Evolutionary conservation across 2,113 vertebrate genomes (phyloP).

Genomic region (Trichechus manatus): DNA sequence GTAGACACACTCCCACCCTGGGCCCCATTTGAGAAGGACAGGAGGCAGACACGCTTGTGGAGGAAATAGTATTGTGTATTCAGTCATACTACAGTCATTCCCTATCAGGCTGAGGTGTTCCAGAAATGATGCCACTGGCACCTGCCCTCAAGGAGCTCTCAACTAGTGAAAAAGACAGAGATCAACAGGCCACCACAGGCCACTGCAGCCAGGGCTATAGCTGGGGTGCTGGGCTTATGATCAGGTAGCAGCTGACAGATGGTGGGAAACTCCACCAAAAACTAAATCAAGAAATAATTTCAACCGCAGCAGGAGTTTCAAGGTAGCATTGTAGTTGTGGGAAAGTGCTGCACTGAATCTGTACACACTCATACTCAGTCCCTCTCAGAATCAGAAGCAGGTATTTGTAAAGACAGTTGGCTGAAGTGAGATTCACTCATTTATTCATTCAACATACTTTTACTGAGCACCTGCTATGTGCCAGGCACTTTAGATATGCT

Average conservation of each 20-base stretch:
- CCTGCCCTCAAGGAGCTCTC: background rate
- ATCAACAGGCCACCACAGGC: background rate
- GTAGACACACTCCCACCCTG: background rate
- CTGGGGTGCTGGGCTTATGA: background rate
- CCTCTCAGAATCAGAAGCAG: background rate
- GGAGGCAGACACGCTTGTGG: background rate
- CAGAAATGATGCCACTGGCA: background rate
- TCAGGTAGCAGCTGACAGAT: background rate
- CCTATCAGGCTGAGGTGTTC: background rate
- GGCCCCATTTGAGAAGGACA: background rate
- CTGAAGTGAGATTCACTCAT: background rate
- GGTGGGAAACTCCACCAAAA: background rate
- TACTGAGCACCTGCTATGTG: background rate
- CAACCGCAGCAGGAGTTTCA: background rate
- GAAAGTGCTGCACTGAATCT: background rate
- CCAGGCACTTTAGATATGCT: background rate
- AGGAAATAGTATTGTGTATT: background rate
- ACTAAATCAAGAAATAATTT: background rate
- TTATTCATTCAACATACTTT: slow-evolving; percentile 27
- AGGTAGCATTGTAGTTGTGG: background rate
- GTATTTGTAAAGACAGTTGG: background rate
- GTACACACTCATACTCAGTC: background rate
- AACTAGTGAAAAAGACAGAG: background rate
- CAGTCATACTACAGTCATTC: background rate
- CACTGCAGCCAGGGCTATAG: background rate